Conservation (phyloP, 2,888 invertebrate species). For the Torymus tubicola region DNA sequence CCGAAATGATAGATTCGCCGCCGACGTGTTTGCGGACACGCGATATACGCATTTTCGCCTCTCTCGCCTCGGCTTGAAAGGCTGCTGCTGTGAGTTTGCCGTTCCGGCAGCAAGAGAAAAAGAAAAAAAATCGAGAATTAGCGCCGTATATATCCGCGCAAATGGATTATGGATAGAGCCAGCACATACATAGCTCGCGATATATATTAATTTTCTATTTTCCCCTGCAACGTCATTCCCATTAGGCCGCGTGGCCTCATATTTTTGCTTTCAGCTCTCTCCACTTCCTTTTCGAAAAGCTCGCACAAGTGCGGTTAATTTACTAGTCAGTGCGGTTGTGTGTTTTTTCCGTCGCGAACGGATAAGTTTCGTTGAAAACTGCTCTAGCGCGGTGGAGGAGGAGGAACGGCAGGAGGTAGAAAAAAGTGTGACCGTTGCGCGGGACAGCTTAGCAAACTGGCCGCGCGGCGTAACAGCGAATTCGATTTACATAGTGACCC, state of each 20-base stretch:
- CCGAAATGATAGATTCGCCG: neutral
- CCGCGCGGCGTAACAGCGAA: slow-evolving; percentile 26
- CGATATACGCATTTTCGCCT: neutral
- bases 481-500: slow-evolving; percentile 57
- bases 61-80: neutral
- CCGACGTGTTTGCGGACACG: slow-evolving; percentile 3
- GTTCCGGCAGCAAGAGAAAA: too few species aligned
- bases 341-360: slow-evolving; percentile 1
- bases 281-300: too few species aligned
- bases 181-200: neutral
- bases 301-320: neutral
- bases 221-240: neutral
- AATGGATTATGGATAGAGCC: too few species aligned
- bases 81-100: too few species aligned
- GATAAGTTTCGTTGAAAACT: neutral
- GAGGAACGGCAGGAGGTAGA: neutral
- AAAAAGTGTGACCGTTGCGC: slow-evolving; percentile 24
- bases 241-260: neutral
- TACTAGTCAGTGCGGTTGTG: neutral
- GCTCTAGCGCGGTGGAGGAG: neutral
- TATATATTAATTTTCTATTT: slow-evolving; percentile 22
- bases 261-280: too few species aligned
- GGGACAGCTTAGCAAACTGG: slow-evolving; percentile 27
- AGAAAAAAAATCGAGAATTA: too few species aligned
- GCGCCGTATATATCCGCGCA: too few species aligned